These are phyloP conservation scores for Aphis gossypii DNA, from an alignment of 1,140 invertebrate species.

Conservation along the genomic window DNA sequence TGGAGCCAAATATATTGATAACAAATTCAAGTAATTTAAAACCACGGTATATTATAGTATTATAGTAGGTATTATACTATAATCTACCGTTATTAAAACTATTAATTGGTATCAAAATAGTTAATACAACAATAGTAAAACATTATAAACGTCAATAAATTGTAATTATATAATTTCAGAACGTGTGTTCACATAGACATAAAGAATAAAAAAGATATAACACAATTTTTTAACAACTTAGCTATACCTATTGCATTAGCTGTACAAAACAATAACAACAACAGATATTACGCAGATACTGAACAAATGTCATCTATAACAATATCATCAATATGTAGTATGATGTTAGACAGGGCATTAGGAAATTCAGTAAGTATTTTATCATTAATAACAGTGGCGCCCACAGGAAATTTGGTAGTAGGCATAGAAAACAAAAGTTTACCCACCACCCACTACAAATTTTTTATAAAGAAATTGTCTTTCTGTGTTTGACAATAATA, in stretches of 20 bases:
- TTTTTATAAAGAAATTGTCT: too few relatives aligned
- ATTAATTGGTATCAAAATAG: background rate
- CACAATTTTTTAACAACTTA: background rate
- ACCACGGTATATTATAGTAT: too few relatives aligned
- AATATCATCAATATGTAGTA: background rate
- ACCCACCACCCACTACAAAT: too few relatives aligned
- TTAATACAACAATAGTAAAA: background rate
- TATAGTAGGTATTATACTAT: too few relatives aligned
- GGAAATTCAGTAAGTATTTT: background rate
- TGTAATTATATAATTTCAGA: slow-evolving; percentile 9
- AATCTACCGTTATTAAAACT: background rate
- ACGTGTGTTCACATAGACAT: background rate
- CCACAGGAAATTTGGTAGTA: too few relatives aligned
- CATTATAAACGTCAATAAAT: slow-evolving; percentile 12
- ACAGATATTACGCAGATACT: background rate
- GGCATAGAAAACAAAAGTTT: too few relatives aligned
- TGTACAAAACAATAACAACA: background rate
- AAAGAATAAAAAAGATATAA: background rate
- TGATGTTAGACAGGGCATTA: background rate
- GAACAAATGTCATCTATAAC: too few relatives aligned
- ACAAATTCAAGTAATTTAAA: background rate
- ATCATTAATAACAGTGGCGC: background rate
- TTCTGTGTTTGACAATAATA: too few relatives aligned
- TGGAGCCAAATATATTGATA: background rate
- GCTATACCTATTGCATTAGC: background rate